A percentile compares a stretch with the other conserved stretches of the same genome.
Evolutionary conservation across 2,888 invertebrate genomes (phyloP).

Genomic region (Unio pictorum): DNA sequence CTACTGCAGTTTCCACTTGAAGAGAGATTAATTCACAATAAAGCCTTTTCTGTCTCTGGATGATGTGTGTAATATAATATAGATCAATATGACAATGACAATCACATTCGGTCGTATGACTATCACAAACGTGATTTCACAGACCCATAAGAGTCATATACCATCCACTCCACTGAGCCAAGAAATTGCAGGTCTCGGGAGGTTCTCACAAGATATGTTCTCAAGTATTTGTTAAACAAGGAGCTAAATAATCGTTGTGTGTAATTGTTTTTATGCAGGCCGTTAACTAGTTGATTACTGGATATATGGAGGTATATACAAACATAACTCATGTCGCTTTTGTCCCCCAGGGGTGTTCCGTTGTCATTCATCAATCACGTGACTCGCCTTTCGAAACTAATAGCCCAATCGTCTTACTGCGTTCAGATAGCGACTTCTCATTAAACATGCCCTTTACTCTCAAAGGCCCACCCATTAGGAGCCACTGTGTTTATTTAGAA

Average conservation of each 20-base stretch:
- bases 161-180: background rate
- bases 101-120: no score
- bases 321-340: conserved; percentile 31
- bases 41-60: no score
- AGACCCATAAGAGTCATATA: background rate
- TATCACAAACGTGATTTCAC: background rate
- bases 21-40: no score
- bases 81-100: no score
- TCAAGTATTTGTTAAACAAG: conserved; percentile 19
- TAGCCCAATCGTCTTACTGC: background rate
- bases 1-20: no score
- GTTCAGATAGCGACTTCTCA: background rate
- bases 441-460: background rate
- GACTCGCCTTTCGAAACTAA: background rate
- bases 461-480: conserved; percentile 52
- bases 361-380: background rate
- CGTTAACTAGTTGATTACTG: conserved; percentile 53
- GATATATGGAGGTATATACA: conserved; percentile 52
- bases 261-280: conserved; percentile 52
- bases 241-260: conserved; percentile 34
- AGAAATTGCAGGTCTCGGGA: background rate
- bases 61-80: no score
- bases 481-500: conserved; percentile 56
- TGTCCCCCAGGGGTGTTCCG: conserved; percentile 14
- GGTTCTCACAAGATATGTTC: conserved; percentile 3